A percentile compares a stretch with the other conserved stretches of the same genome.
phyloP scores from a whole-genome alignment of 2,797 vertebrate genomes.

The Sebastes wilsoni region DNA sequence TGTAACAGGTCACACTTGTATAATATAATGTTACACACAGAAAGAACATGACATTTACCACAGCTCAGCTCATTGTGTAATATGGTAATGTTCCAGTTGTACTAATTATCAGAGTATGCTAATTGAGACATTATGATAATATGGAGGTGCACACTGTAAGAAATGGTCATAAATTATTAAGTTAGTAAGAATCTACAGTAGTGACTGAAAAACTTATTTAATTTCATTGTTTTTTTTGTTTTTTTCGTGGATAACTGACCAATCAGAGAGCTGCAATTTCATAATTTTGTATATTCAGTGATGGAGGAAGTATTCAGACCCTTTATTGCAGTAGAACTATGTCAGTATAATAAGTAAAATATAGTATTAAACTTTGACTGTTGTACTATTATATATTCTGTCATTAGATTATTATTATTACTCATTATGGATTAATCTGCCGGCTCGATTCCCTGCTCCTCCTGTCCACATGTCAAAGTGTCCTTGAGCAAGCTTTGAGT shows the following conservation, averaged over 20 bases:
- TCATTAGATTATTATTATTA: not conserved
- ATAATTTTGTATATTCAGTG: too few relatives aligned
- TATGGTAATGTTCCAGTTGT: conserved; percentile 2
- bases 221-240: not conserved
- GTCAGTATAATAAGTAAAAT: not conserved
- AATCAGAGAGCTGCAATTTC: not conserved
- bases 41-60: conserved; percentile 35
- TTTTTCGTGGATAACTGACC: not conserved
- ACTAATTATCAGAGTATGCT: conserved; percentile 1
- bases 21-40: conserved; percentile 1
- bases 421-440: too few relatives aligned
- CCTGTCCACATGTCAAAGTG: not conserved
- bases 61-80: conserved; percentile 8
- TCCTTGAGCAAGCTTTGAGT: not conserved
- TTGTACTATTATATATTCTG: not conserved
- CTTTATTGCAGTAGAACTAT: not conserved
- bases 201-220: not conserved
- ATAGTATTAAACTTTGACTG: not conserved
- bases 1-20: conserved; percentile 39
- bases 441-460: not conserved
- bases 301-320: not conserved
- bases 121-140: not conserved
- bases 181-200: not conserved
- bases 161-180: not conserved
- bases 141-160: too few relatives aligned